A percentile compares a stretch with the other conserved stretches of the same genome.
phyloP scores from a whole-genome alignment of 1,140 invertebrate genomes.

The Dinothrombium tinctorium region DNA sequence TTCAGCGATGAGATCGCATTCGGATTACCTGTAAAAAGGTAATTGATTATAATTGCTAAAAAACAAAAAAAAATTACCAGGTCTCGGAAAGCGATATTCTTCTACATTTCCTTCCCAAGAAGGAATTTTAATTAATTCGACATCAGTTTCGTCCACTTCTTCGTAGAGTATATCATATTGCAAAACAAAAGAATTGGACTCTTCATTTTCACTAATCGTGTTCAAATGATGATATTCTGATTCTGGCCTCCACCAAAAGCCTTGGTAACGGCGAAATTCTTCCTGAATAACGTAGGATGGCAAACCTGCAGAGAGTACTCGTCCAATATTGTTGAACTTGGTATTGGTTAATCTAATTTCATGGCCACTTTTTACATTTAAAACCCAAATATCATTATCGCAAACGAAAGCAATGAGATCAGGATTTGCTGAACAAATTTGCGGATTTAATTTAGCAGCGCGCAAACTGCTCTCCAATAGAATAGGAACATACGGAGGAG shows the following conservation, averaged over 20 bases:
- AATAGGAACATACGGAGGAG: conserved; percentile 14
- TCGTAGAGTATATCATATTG: conserved; percentile 77
- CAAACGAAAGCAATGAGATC: conserved; percentile 72
- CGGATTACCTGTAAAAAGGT: neutral
- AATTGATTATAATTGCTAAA: conserved; percentile 2
- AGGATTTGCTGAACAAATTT: conserved; percentile 67
- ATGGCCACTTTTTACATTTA: conserved; percentile 35
- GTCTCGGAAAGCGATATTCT: conserved; percentile 73
- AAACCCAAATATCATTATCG: conserved; percentile 69
- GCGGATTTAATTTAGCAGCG: conserved; percentile 54
- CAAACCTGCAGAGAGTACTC: conserved; percentile 65
- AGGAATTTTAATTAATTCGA: conserved; percentile 69
- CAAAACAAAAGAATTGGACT: conserved; percentile 25
- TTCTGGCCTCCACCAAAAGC: conserved; percentile 89
- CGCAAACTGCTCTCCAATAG: conserved; percentile 20
- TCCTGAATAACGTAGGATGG: conserved; percentile 95
- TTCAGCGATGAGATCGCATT: conserved; percentile 12
- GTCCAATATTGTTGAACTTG: conserved; percentile 33
- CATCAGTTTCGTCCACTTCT: conserved; percentile 80
- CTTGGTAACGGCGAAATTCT: conserved; percentile 83
- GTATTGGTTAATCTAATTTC: conserved; percentile 14
- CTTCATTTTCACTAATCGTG: neutral
- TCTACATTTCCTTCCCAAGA: conserved; percentile 52
- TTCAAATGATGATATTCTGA: neutral
- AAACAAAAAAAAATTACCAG: conserved; percentile 28